These are phyloP conservation scores for Nasonia vitripennis DNA, from an alignment of 1,140 invertebrate species.

Conservation along the genomic window DNA sequence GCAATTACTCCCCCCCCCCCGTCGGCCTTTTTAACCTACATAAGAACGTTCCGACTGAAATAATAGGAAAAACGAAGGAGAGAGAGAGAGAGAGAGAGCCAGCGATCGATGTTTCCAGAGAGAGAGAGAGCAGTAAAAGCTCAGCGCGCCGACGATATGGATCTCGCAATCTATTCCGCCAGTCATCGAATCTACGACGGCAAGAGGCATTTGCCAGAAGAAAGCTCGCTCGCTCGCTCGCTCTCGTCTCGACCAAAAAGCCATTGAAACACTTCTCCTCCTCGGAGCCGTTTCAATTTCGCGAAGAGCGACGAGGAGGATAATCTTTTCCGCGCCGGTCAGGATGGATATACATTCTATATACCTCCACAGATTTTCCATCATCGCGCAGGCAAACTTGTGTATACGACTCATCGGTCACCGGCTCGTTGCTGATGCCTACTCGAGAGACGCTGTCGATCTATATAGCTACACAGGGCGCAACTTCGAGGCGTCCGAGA, in stretches of 20 bases:
- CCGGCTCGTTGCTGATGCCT: background rate
- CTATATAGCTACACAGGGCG: no score
- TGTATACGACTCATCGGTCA: constrained; percentile 12
- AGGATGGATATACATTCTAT: background rate
- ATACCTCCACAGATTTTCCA: constrained; percentile 17
- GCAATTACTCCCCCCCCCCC: constrained; percentile 41
- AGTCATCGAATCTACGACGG: constrained; percentile 44
- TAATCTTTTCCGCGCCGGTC: constrained; percentile 21
- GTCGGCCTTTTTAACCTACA: constrained; percentile 39
- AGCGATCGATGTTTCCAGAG: background rate
- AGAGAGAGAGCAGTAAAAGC: constrained; percentile 4
- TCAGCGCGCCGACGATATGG: constrained; percentile 21
- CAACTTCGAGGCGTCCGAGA: constrained; percentile 30
- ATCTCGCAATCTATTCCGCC: constrained; percentile 48
- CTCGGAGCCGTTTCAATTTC: constrained; percentile 37
- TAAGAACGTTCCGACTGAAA: constrained; percentile 40
- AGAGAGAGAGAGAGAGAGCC: background rate
- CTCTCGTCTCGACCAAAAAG: constrained; percentile 9
- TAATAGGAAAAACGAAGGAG: constrained; percentile 26
- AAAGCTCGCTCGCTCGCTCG: constrained; percentile 5
- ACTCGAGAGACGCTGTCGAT: background rate
- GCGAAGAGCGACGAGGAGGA: background rate
- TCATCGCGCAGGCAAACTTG: constrained; percentile 28
- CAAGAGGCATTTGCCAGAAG: constrained; percentile 15
- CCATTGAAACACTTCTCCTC: constrained; percentile 22